Base-by-base conservation (phyloP, 2,888 invertebrate genomes). In the Lasioglossum zephyrum region DNA sequence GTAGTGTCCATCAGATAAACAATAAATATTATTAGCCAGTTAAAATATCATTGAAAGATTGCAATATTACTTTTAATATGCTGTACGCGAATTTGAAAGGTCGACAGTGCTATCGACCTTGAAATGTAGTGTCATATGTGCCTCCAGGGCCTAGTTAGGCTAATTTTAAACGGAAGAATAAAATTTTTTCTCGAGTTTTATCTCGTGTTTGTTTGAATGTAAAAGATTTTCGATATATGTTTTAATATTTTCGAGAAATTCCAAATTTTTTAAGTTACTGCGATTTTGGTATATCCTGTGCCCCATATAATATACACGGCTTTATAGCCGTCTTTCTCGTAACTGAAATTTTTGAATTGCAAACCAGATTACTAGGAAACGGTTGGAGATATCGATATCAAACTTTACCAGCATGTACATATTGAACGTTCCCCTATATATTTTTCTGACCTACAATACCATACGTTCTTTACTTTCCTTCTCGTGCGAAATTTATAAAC, bases 331-430 rank as follows among this genome's bases (percentile, higher is more conserved):
- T 26, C 26, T 6, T 63, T 31, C 60, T 31, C 31, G 16, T 31
- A 63, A 31, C 31, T 16, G 63, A 0, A 31, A 16, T 63, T 63
- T 63, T 31, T 63, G 31, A 63, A 63, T 16, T 63, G 63, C 31
- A 18, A 3, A 31, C 63, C 2, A 31, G 63, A 63, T 63, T 63
- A 18, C 63, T 31, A 31, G 16, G 63, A 18, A 63, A 18, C 31
- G 63, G n/a, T 31, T 63, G 31, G 63, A 63, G 31, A 57, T 57
- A 57, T 57, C 63, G 63, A 31, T 63, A 63, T 63, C 63, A 18
- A 63, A 18, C 63, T 5, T 63, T 18, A 31, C 26, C 63, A 63
- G 16, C 18, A 18, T 31, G 31, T 31, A 18, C 16, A 11, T 18
- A 63, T 18, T 31, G 1, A 31, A 63, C 63, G 63, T 22, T n/a